These are phyloP conservation scores for Sebastes baramenuke DNA, from an alignment of 2,797 vertebrate species.

Conservation along the genomic window DNA sequence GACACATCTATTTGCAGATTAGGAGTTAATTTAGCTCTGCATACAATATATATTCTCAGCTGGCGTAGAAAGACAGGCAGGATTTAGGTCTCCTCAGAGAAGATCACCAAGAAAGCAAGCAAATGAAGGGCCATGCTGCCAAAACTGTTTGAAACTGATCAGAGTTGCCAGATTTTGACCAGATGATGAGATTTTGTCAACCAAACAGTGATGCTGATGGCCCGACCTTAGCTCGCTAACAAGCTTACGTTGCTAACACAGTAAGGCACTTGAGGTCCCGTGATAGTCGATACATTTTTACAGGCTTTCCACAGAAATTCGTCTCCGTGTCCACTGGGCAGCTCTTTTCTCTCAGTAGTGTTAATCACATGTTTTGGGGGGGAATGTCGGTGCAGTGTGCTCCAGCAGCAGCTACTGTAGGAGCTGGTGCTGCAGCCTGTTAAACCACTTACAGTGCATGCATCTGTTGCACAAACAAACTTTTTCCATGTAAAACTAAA, in stretches of 20 bases:
- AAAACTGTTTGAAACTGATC: neutral
- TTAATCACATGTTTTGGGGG: neutral
- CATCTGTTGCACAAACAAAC: too few species aligned
- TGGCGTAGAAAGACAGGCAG: neutral
- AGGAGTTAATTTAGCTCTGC: slow-evolving; percentile 28
- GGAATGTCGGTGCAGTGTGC: neutral
- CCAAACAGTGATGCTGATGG: neutral
- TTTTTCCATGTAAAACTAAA: too few species aligned
- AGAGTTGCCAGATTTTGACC: neutral
- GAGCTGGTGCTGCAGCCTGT: slow-evolving; percentile 1
- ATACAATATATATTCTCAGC: neutral
- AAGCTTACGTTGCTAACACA: neutral
- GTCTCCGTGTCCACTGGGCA: slow-evolving; percentile 36
- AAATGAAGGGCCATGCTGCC: neutral
- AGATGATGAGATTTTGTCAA: neutral
- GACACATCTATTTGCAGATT: slow-evolving; percentile 23
- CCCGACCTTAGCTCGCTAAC: slow-evolving; percentile 5
- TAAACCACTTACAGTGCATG: neutral
- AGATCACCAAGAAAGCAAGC: neutral
- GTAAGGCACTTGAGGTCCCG: slow-evolving; percentile 31
- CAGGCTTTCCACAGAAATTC: neutral
- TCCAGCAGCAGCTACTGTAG: too few species aligned
- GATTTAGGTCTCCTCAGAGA: neutral
- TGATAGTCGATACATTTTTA: neutral
- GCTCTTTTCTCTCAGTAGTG: neutral